Base-by-base conservation (phyloP, 2,113 vertebrate species). In the Sturnus vulgaris region DNA sequence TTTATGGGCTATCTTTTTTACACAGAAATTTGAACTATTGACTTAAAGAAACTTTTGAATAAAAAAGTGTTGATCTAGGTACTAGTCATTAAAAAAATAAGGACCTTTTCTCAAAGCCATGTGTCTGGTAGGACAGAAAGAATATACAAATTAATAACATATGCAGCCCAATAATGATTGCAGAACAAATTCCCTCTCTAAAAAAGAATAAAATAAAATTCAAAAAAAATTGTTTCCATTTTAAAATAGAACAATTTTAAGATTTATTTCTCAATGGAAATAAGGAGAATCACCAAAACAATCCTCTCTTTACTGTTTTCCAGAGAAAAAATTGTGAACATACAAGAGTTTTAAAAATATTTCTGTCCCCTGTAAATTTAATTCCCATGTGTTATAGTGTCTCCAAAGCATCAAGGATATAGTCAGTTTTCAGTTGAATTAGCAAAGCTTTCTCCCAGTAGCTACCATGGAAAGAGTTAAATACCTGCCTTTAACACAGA, bases 41-140 rank as follows among this genome's bases (percentile, higher is more conserved):
- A 91, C 70, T 94, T 42, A 86, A 94, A 75, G 44, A 85, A 64
- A 73, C 20, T 85, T 95, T 66, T 91, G 42, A 96, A 42, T 61
- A 88, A 97, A 72, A 40, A 78, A 85, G 59, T 21, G 46, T 87
- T 87, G 50, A 86, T 86, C 68, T 69, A 71, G 55, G 68, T 25
- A 57, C 27, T 52, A 46, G 15, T 71, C 94, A 89, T 84, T 66
- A 35, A 66, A 76, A 76, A 96, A 87, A 61, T 25, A 90, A 80
- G 65, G 33, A 71, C 30, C 42, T 73, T 71, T 80, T 47, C 57
- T 85, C 70, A 77, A 53, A 94, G 79, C 23, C 31, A 70, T 35
- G 4, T 53, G 28, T n/a, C 44, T 88, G 28, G 15, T 13, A 86
- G 24, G 22, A 83, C 2, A 95, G 61, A 93, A 88, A 65, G 59